A percentile compares a stretch with the other conserved stretches of the same genome.
Conservation (phyloP, 2,113 vertebrate species). For the Hucho hucho region DNA sequence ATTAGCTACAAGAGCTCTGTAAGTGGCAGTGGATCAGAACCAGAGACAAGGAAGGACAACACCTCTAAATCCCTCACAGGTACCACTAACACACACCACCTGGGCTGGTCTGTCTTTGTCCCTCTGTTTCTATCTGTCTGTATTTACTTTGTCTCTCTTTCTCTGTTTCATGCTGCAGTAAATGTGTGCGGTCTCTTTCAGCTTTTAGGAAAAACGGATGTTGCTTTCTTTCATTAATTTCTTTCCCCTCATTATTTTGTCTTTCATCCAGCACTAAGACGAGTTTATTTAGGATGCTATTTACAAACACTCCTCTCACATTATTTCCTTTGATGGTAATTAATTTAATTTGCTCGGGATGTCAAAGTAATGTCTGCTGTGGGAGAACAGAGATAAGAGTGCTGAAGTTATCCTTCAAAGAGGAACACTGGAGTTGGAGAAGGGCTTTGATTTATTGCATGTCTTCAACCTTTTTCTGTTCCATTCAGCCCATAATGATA, state of each 20-base stretch:
- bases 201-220: slow-evolving; percentile 39
- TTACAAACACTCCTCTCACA: slow-evolving; percentile 42
- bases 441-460: slow-evolving; percentile 41
- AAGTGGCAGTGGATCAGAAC: slow-evolving; percentile 71
- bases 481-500: slow-evolving; percentile 37
- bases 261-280: slow-evolving; percentile 46
- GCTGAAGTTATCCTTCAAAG: slow-evolving; percentile 36
- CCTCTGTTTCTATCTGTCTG: slow-evolving; percentile 23
- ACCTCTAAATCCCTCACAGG: slow-evolving; percentile 75
- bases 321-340: slow-evolving; percentile 35
- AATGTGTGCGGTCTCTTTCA: slow-evolving; percentile 19
- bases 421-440: slow-evolving; percentile 27
- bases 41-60: slow-evolving; percentile 68
- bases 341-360: slow-evolving; percentile 43
- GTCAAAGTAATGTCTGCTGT: slow-evolving; percentile 27
- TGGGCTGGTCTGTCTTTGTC: slow-evolving; percentile 45
- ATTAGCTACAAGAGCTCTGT: slow-evolving; percentile 76
- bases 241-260: slow-evolving; percentile 51
- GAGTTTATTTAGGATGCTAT: slow-evolving; percentile 47
- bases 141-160: background rate
- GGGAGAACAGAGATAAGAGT: slow-evolving; percentile 24
- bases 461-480: slow-evolving; percentile 33
- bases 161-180: background rate
- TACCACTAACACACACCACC: slow-evolving; percentile 62
- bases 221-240: slow-evolving; percentile 43